Evolutionary conservation across 2,113 vertebrate species (phyloP).

Genomic region (Chiloscyllium plagiosum): DNA sequence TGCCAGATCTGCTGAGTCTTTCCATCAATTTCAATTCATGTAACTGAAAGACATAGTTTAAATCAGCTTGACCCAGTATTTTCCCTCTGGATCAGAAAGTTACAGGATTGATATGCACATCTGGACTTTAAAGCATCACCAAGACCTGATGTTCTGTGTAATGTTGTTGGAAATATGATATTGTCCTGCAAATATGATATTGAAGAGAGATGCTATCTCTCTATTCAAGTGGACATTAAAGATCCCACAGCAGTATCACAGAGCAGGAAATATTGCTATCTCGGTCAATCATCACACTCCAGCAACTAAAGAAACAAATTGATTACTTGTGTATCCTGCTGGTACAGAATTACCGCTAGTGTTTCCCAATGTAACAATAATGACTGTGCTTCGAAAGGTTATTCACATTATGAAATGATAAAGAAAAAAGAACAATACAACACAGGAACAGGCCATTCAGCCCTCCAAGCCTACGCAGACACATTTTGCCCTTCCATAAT

Average conservation of each 20-base stretch:
- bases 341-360: neutral
- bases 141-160: neutral
- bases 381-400: too few relatives aligned
- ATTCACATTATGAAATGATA: too few relatives aligned
- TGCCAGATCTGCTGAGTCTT: too few relatives aligned
- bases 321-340: neutral
- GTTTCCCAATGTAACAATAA: too few relatives aligned
- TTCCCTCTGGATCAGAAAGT: neutral
- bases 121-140: neutral
- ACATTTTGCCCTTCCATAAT: too few relatives aligned
- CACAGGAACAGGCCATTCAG: too few relatives aligned
- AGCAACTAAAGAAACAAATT: neutral
- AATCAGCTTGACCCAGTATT: neutral
- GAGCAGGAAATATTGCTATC: neutral
- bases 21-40: too few relatives aligned
- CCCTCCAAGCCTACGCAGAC: too few relatives aligned
- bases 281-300: too few relatives aligned
- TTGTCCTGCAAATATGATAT: neutral
- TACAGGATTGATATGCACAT: neutral
- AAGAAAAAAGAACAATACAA: too few relatives aligned
- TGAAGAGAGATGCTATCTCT: neutral
- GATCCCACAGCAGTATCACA: neutral
- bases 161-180: neutral
- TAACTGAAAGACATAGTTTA: neutral
- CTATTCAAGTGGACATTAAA: neutral